Percentiles rank a stretch among this genome's conserved stretches.
These are phyloP conservation scores for Paraplagusia blochii DNA, from an alignment of 2,113 vertebrate genomes.

Conservation along the genomic window DNA sequence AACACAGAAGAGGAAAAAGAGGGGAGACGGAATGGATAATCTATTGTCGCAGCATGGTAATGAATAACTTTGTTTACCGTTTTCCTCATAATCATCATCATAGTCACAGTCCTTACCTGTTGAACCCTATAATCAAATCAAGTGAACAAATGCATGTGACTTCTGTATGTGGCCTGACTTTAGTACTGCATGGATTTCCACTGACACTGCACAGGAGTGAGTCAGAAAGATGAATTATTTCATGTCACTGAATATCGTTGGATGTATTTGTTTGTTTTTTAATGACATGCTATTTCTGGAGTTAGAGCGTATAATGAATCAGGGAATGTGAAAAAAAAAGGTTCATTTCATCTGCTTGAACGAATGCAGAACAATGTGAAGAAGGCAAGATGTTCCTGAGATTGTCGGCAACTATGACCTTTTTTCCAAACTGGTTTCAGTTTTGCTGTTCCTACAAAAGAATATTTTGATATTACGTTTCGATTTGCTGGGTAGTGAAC, in stretches of 20 bases:
- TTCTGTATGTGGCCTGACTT: conserved; percentile 2
- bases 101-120: conserved; percentile 46
- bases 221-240: conserved; percentile 36
- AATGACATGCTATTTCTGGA: conserved; percentile 34
- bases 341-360: no score
- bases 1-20: conserved; percentile 31
- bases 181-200: conserved; percentile 6
- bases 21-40: conserved; percentile 45
- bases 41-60: conserved; percentile 52
- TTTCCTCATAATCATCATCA: conserved; percentile 9
- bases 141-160: conserved; percentile 20
- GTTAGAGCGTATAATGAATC: conserved; percentile 19
- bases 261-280: conserved; percentile 13
- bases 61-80: conserved; percentile 52
- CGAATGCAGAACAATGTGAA: no score
- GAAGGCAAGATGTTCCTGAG: no score
- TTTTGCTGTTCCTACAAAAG: no score
- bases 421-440: no score
- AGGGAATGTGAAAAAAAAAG: conserved; percentile 2
- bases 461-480: no score
- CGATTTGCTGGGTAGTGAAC: no score
- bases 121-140: conserved; percentile 53
- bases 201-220: conserved; percentile 21
- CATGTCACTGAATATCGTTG: conserved; percentile 17
- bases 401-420: no score